Conservation (phyloP, 2,113 vertebrate genomes). For the Semnornis frantzii region DNA sequence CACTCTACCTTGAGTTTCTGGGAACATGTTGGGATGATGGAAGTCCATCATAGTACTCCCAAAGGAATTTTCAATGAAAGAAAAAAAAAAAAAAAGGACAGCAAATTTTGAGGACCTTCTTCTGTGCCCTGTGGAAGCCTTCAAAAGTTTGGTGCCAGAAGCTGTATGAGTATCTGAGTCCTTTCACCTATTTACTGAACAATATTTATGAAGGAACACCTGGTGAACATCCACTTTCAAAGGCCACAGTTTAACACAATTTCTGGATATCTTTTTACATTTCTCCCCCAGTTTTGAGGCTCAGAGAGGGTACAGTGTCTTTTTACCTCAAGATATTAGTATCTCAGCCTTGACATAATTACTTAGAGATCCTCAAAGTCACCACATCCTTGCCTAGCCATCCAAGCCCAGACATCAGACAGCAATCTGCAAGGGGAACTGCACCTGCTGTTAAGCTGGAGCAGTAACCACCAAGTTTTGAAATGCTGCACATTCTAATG, state of each 20-base stretch:
- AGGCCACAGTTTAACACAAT: not conserved
- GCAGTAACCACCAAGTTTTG: not conserved
- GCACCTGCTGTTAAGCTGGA: not conserved
- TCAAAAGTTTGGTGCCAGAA: not conserved
- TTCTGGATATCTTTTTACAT: not conserved
- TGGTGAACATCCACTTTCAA: not conserved
- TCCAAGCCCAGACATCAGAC: not conserved
- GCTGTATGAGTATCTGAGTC: not conserved
- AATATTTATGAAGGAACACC: not conserved
- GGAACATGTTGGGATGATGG: not conserved
- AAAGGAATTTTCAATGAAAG: not conserved
- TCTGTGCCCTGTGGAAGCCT: not conserved
- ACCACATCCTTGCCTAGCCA: not conserved
- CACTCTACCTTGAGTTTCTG: not conserved
- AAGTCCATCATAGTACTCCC: not conserved
- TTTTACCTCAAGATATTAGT: not conserved
- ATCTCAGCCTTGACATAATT: not conserved
- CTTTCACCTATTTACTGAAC: not conserved
- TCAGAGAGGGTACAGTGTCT: not conserved
- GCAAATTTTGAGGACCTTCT: not conserved
- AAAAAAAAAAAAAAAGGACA: not conserved
- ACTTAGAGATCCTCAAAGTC: not conserved
- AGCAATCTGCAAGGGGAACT: not conserved
- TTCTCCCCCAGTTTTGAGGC: not conserved
- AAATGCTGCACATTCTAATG: not conserved